phyloP scores from a whole-genome alignment of 2,888 invertebrate species.

The Bellardia bayeri region DNA sequence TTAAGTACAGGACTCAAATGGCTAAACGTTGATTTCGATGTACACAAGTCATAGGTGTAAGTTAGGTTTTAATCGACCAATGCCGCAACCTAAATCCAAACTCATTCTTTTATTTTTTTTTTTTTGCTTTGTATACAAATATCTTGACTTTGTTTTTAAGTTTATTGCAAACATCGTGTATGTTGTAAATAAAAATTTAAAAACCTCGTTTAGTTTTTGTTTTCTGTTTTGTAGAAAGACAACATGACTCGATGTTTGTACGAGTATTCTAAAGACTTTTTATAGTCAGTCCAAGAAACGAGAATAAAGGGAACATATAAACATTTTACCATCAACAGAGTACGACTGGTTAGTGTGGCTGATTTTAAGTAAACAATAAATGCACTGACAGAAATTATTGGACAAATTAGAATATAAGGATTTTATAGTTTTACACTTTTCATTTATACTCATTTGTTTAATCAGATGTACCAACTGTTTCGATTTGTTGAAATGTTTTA shows the following conservation, averaged over 20 bases:
- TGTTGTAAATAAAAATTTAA: constrained; percentile 62
- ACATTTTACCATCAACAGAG: constrained; percentile 54
- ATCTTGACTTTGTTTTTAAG: constrained; percentile 44
- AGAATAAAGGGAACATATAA: constrained; percentile 33
- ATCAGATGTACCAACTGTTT: no score
- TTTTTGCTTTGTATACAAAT: constrained; percentile 16
- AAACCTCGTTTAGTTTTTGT: constrained; percentile 59
- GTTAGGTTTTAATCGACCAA: neutral
- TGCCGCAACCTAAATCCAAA: neutral
- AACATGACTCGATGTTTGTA: constrained; percentile 47
- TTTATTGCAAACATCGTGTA: constrained; percentile 59
- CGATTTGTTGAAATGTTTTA: no score
- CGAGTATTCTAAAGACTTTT: constrained; percentile 49
- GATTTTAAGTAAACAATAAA: constrained; percentile 39
- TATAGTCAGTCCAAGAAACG: constrained; percentile 30
- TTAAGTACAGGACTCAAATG: no score
- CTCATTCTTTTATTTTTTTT: neutral
- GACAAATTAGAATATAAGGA: neutral
- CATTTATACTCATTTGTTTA: no score
- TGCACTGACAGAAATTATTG: constrained; percentile 41
- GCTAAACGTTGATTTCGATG: no score
- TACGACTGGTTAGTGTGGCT: constrained; percentile 47
- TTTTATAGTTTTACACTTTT: no score
- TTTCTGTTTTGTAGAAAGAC: constrained; percentile 34
- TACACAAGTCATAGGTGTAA: neutral